phyloP scores from a whole-genome alignment of 2,888 invertebrate genomes.

The Chloroclystis v-ata region DNA sequence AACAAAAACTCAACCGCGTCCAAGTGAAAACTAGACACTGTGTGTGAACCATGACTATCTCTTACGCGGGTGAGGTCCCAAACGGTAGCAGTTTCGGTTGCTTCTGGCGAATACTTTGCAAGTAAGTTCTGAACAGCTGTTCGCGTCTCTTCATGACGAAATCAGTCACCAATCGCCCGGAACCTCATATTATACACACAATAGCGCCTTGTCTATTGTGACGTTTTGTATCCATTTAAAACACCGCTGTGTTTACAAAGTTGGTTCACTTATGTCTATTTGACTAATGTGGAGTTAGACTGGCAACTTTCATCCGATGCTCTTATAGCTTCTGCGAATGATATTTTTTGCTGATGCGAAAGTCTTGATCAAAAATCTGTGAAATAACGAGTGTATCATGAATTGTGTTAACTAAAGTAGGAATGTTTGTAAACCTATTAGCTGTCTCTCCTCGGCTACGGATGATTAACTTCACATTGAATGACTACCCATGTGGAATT shows the following conservation, averaged over 20 bases:
- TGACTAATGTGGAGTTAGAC: not conserved
- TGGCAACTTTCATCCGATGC: not conserved
- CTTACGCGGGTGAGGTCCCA: slow-evolving; percentile 93
- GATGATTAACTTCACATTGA: no score
- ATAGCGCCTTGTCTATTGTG: slow-evolving; percentile 47
- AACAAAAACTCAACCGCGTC: no score
- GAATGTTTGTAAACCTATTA: no score
- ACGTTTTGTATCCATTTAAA: slow-evolving; percentile 41
- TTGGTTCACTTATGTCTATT: not conserved
- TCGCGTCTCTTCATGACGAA: slow-evolving; percentile 44
- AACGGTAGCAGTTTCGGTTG: slow-evolving; percentile 95
- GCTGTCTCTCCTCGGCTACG: no score
- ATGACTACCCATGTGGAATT: no score
- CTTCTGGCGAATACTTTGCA: slow-evolving; percentile 93
- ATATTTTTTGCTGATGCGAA: no score
- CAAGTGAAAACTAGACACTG: no score
- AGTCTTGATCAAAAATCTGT: no score
- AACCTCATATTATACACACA: slow-evolving; percentile 43
- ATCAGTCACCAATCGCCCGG: slow-evolving; percentile 41
- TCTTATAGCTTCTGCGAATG: not conserved
- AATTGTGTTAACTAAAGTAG: no score
- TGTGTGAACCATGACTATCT: slow-evolving; percentile 85
- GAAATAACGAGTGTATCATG: no score
- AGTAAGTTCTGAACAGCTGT: slow-evolving; percentile 82
- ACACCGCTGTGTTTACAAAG: slow-evolving; percentile 21